Percentiles rank a stretch among this genome's conserved stretches.
Conservation (phyloP, 2,888 invertebrate genomes). For the Ophion ellenae region DNA sequence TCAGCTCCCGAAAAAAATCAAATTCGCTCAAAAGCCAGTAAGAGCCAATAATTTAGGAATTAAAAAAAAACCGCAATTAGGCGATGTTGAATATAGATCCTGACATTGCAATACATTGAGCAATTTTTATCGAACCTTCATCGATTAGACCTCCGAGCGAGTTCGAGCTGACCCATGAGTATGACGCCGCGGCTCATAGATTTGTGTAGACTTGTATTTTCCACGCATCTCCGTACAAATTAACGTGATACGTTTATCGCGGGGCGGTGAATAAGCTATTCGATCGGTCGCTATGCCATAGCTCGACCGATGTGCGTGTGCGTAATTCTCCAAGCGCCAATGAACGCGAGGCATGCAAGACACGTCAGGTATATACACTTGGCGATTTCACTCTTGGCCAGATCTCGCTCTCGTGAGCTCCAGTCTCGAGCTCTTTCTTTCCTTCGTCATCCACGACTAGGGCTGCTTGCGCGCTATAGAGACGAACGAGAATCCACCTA, state of each 20-base stretch:
- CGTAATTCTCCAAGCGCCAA: constrained; percentile 49
- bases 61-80: no score
- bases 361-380: constrained; percentile 35
- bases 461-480: constrained; percentile 15
- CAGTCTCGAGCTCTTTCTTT: constrained; percentile 21
- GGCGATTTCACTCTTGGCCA: constrained; percentile 23
- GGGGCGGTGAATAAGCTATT: constrained; percentile 5
- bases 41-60: no score
- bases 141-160: constrained; percentile 1
- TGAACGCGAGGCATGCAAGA: constrained; percentile 42
- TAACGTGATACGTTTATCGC: constrained; percentile 57
- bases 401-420: neutral
- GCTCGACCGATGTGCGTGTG: constrained; percentile 40
- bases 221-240: constrained; percentile 27
- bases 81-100: no score
- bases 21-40: no score
- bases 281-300: constrained; percentile 23
- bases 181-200: neutral
- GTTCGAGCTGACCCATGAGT: neutral
- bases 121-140: neutral
- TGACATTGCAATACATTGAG: no score
- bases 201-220: constrained; percentile 15
- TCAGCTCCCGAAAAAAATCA: no score
- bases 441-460: constrained; percentile 36
- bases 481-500: constrained; percentile 11